A percentile compares a stretch with the other conserved stretches of the same genome.
These are phyloP conservation scores for Terebella lapidaria DNA, from an alignment of 2,888 invertebrate species.

Conservation along the genomic window DNA sequence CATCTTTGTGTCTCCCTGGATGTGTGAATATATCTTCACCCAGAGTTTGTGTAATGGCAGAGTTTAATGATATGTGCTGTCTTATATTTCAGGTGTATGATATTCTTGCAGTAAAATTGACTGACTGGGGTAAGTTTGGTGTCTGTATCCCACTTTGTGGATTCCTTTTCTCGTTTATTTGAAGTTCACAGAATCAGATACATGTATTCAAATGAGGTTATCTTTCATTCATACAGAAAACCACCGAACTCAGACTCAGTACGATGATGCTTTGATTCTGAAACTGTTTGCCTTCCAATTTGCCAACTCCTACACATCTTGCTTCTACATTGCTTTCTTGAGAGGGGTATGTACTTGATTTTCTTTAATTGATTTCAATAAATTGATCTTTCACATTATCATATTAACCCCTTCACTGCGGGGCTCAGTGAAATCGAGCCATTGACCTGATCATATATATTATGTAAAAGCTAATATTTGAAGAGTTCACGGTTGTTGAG, in stretches of 20 bases:
- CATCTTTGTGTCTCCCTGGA: no score
- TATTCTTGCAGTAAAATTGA: conserved; percentile 48
- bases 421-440: no score
- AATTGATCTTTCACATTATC: no score
- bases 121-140: conserved; percentile 50
- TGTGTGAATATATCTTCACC: no score
- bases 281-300: conserved; percentile 57
- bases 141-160: neutral
- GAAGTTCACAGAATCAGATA: no score
- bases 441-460: no score
- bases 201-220: no score
- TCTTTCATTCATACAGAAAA: conserved; percentile 52
- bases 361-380: neutral
- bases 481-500: no score
- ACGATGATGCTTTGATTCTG: conserved; percentile 54
- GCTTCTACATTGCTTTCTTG: conserved; percentile 57
- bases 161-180: no score
- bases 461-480: no score
- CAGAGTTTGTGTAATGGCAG: neutral
- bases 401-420: no score
- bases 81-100: conserved; percentile 40
- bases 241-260: conserved; percentile 54
- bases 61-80: neutral
- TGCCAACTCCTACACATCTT: conserved; percentile 56
- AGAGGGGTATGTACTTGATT: conserved; percentile 50